These are phyloP conservation scores for Heteromurus nitidus DNA, from an alignment of 2,888 invertebrate genomes.

Conservation along the genomic window DNA sequence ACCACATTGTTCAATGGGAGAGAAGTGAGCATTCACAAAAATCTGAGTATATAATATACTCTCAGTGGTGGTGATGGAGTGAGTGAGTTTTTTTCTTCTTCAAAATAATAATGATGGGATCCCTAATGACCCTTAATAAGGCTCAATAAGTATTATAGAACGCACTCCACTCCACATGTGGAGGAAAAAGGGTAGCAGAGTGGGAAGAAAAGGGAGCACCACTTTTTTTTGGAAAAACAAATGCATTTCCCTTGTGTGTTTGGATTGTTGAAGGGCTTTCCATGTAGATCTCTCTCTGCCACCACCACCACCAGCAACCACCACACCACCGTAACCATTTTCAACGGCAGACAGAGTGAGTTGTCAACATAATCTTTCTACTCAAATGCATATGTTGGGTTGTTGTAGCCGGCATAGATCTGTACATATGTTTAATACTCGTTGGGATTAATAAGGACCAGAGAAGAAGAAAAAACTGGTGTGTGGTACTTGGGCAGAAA, in stretches of 20 bases:
- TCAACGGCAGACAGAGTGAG: background rate
- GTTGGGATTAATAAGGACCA: background rate
- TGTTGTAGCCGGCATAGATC: too few relatives aligned
- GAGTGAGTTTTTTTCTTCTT: background rate
- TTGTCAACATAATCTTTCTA: slow-evolving; percentile 28
- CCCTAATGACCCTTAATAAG: slow-evolving; percentile 60
- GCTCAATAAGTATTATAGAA: slow-evolving; percentile 29
- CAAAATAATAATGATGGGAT: slow-evolving; percentile 49
- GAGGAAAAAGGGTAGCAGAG: slow-evolving; percentile 20
- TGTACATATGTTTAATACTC: background rate
- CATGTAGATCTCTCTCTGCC: background rate
- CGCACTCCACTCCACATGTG: slow-evolving; percentile 39
- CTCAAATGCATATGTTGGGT: too few relatives aligned
- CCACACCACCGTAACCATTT: slow-evolving; percentile 3
- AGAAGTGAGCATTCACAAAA: slow-evolving; percentile 20
- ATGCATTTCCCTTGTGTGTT: slow-evolving; percentile 54
- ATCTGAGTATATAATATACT: background rate
- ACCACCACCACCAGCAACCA: slow-evolving; percentile 22
- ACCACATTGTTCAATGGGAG: background rate
- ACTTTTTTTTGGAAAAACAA: slow-evolving; percentile 57
- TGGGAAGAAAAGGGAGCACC: slow-evolving; percentile 39
- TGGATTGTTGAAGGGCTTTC: slow-evolving; percentile 41
- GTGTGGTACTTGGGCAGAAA: background rate
- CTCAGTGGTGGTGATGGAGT: slow-evolving; percentile 10
- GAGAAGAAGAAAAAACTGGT: background rate